A percentile compares a stretch with the other conserved stretches of the same genome.
These are phyloP conservation scores for Cyanoramphus novaezelandiae DNA, from an alignment of 2,113 vertebrate species.

Conservation along the genomic window DNA sequence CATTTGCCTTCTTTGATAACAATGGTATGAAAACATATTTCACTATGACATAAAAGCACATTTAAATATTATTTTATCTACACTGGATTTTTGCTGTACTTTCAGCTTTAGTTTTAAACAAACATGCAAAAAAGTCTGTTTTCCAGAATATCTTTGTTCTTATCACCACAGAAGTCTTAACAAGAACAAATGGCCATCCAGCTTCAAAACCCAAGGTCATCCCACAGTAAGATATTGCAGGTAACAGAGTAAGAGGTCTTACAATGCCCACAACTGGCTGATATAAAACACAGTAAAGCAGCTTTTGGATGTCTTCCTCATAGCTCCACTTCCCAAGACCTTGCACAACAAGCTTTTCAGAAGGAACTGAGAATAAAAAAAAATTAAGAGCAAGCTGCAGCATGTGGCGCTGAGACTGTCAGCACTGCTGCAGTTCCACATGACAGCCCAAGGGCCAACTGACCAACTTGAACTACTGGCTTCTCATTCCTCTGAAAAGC, in stretches of 20 bases:
- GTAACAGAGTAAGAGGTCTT: neutral
- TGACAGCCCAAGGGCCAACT: neutral
- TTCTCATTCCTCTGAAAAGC: neutral
- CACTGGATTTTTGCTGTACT: neutral
- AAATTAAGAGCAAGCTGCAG: neutral
- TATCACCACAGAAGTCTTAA: neutral
- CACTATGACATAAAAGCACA: neutral
- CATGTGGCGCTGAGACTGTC: neutral
- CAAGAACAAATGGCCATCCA: neutral
- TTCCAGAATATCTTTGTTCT: neutral
- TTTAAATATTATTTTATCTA: neutral
- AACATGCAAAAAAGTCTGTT: neutral
- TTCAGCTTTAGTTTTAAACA: neutral
- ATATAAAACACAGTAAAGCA: neutral
- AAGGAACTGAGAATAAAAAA: neutral
- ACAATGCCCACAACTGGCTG: neutral
- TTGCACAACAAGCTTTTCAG: neutral
- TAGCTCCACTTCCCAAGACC: neutral
- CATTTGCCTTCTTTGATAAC: neutral
- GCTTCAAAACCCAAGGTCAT: neutral
- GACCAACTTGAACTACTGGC: neutral
- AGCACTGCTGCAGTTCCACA: neutral
- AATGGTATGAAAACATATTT: neutral
- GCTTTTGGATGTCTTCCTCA: neutral
- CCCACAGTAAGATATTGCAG: neutral